Percentiles rank a stretch among this genome's conserved stretches.
These are phyloP conservation scores for Crematogaster levior DNA, from an alignment of 2,888 invertebrate species.

Conservation along the genomic window DNA sequence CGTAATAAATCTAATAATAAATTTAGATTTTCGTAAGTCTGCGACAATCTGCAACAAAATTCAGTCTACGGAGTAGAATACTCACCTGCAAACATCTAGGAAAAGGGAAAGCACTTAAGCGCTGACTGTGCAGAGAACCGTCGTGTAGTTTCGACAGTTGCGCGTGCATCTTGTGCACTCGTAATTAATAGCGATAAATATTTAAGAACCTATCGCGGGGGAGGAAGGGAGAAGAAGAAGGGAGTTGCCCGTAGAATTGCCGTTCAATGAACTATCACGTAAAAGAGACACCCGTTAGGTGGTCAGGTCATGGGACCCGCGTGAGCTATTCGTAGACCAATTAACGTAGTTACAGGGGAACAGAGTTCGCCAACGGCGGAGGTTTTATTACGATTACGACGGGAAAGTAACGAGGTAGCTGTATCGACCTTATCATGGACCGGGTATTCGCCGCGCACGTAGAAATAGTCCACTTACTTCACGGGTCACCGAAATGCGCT, in stretches of 20 bases:
- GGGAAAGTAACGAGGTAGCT: conserved; percentile 73
- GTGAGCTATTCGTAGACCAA: conserved; percentile 69
- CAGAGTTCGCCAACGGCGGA: conserved; percentile 69
- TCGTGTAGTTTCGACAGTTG: neutral
- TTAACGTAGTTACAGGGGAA: conserved; percentile 72
- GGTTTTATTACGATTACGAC: conserved; percentile 75
- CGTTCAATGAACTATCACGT: conserved; percentile 32
- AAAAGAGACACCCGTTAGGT: conserved; percentile 71
- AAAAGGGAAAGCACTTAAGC: neutral
- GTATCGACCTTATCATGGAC: conserved; percentile 68
- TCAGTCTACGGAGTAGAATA: neutral
- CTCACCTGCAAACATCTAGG: neutral
- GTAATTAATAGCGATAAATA: conserved; percentile 48
- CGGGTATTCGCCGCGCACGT: conserved; percentile 55
- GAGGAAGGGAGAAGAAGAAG: too few species aligned
- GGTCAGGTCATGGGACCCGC: conserved; percentile 60
- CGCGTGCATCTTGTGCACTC: neutral
- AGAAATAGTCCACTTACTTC: conserved; percentile 56
- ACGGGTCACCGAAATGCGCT: conserved; percentile 31
- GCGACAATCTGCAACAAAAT: too few species aligned
- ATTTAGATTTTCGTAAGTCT: too few species aligned
- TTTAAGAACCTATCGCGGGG: conserved; percentile 39
- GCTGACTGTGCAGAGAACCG: neutral
- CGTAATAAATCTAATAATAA: too few species aligned
- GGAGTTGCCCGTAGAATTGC: too few species aligned